phyloP scores from a whole-genome alignment of 2,888 invertebrate genomes.

The Drosophila algonquin region DNA sequence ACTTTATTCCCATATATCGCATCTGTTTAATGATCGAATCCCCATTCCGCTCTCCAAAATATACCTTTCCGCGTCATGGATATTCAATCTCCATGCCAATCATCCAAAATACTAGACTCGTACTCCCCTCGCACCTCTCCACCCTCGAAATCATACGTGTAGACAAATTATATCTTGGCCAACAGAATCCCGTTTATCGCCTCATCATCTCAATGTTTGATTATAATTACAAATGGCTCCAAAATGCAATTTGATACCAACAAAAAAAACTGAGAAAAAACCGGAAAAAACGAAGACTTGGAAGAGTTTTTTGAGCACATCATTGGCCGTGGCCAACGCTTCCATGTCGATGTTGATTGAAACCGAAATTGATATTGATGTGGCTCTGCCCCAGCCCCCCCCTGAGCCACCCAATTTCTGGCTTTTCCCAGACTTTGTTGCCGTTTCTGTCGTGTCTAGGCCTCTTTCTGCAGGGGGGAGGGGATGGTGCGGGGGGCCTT shows the following conservation, averaged over 20 bases:
- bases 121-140: neutral
- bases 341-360: slow-evolving; percentile 46
- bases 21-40: neutral
- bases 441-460: slow-evolving; percentile 25
- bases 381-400: neutral
- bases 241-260: slow-evolving; percentile 40
- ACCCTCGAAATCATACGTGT: neutral
- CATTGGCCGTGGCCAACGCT: slow-evolving; percentile 42
- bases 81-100: slow-evolving; percentile 1
- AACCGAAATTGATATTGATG: slow-evolving; percentile 44
- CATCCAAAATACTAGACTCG: neutral
- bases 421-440: slow-evolving; percentile 21
- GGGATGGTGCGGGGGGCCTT: slow-evolving; percentile 29
- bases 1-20: neutral
- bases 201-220: slow-evolving; percentile 50
- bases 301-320: slow-evolving; percentile 21
- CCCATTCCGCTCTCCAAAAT: neutral
- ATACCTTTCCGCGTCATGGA: neutral
- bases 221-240: slow-evolving; percentile 57
- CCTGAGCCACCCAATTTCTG: slow-evolving; percentile 7
- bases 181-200: slow-evolving; percentile 48
- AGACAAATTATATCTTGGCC: slow-evolving; percentile 20
- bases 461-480: slow-evolving; percentile 25
- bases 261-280: neutral
- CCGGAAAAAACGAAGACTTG: slow-evolving; percentile 18